Percentiles rank a stretch among this genome's conserved stretches.
Conservation (phyloP, 2,888 invertebrate species). For the Lithodes maja region DNA sequence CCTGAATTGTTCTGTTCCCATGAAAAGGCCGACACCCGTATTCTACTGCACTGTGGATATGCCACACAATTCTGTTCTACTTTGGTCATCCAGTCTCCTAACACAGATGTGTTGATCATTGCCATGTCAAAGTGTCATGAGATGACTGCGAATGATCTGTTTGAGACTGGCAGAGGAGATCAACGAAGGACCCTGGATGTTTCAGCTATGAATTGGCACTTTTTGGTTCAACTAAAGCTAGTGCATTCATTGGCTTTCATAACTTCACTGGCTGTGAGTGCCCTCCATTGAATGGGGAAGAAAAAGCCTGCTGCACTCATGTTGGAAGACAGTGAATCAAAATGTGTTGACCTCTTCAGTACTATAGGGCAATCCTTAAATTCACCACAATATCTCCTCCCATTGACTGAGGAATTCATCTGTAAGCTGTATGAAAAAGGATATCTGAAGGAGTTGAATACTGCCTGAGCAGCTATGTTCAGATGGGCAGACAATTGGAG, state of each 20-base stretch:
- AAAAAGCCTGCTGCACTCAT: conserved; percentile 19
- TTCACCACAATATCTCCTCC: conserved; percentile 5
- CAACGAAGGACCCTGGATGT: conserved; percentile 1
- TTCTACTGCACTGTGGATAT: conserved; percentile 9
- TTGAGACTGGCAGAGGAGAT: conserved; percentile 14
- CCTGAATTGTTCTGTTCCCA: conserved; percentile 10
- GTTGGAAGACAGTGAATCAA: neutral
- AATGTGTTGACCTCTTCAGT: conserved; percentile 5
- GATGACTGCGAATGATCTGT: neutral
- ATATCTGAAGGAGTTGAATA: neutral
- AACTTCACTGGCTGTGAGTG: conserved; percentile 16
- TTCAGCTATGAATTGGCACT: conserved; percentile 2
- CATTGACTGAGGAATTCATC: conserved; percentile 4
- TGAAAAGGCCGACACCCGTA: neutral
- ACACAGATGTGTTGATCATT: neutral
- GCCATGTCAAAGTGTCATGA: conserved; percentile 20
- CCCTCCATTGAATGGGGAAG: neutral
- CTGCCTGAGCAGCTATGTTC: neutral
- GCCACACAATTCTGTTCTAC: conserved; percentile 1
- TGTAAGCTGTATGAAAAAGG: conserved; percentile 19
- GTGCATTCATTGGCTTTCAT: conserved; percentile 15
- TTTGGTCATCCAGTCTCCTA: neutral
- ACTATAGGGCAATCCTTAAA: neutral
- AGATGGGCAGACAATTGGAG: neutral
- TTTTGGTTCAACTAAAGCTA: neutral